Base-by-base conservation (phyloP, 1,140 invertebrate genomes). In the Papilio aristodemus region DNA sequence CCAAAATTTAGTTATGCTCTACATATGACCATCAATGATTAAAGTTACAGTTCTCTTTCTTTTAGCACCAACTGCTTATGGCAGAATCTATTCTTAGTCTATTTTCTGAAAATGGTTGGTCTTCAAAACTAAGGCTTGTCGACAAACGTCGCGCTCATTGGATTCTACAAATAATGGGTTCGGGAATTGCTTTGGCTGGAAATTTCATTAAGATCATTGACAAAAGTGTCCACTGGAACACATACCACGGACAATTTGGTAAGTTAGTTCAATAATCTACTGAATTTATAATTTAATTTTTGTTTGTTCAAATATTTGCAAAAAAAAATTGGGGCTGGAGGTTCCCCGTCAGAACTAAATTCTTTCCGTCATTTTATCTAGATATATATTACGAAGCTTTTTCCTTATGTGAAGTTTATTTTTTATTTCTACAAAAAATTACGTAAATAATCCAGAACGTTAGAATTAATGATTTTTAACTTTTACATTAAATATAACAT, bases 41-140 rank as follows among this genome's bases (percentile, higher is more conserved):
- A 19, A 4, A 50, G 9, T n/a, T 27, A 5, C 37, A 60, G 70
- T 39, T 19, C 27, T 54, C 50, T 73, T 50, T 39, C 25, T 85
- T 85, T 66, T 70, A 91, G 89, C 87, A 89, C 70, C 87, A 91
- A 70, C 68, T 90, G 0, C 73, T 90, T 27, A 89, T 90, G 89
- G 81, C 83, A 0, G 70, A 87, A 79, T 80, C 83, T 27, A 88
- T 87, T 19, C 68, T 89, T 6, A 71, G 72, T 25, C 68, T 88
- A 10, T 79, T 82, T 10, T 73, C 79, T 6, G 68, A 83, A 8
- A 85, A 88, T 71, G 76, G 79, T 0, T 91, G 89, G 89, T 80
- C 82, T 1, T 68, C 73, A 4, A 67, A 74, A 9, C 68, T 90
- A 14, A 78, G 71, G 19, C 60, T 84, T 39, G 60, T 75, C 7